Evolutionary conservation across 2,888 invertebrate species (phyloP), one percentile per base, ranked within the genome.

Genomic region (Ormyrus rosae): DNA sequence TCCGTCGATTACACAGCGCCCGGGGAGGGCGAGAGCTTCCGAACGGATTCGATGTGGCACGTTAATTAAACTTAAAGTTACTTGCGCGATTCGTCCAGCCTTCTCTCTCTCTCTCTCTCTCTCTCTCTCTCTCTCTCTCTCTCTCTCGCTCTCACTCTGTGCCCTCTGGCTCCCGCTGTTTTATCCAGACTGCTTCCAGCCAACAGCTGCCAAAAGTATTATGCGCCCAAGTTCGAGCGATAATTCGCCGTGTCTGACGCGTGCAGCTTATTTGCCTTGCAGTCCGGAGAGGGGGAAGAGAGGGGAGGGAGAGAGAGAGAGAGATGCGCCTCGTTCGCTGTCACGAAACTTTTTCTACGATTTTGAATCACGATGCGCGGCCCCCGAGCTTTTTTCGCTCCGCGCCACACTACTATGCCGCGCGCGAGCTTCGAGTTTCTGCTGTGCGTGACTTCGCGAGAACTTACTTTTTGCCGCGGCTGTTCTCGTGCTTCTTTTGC

Each of bases 61-160:
- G 85, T 88, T 88, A 88, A 89, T 89, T 88, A 88, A 89, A 89
- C 86, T 88, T 86, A 86, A 88, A 87, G 85, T 87, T 87, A 86
- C 86, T 88, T 83, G 58, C 19, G 13, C 45, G 85, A 84, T 85
- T 84, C 84, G 82, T 80, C 81, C 78, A 73, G 81, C 76, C 5
- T 45, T 19, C 19, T 19, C 19, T 19, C 19, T 19, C 19, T 19
- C 19, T 19, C 19, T 19, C 19, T 19, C 19, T 19, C 34, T 34
- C 34, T 34, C 34, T 19, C 19, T 19, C 19, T 19, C 19, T 19
- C 19, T 19, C 19, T 19, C 19, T 19, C 19, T 19, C 19, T 19
- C 34, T 34, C 34, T 34, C 34, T 34, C 34, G 1, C 34, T 34
- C 34, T 34, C 34, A 34, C 34, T 34, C 34, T 2, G 34, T 56